A percentile compares a stretch with the other conserved stretches of the same genome.
phyloP scores from a whole-genome alignment of 2,113 vertebrate genomes.

The Anoura caudifer region DNA sequence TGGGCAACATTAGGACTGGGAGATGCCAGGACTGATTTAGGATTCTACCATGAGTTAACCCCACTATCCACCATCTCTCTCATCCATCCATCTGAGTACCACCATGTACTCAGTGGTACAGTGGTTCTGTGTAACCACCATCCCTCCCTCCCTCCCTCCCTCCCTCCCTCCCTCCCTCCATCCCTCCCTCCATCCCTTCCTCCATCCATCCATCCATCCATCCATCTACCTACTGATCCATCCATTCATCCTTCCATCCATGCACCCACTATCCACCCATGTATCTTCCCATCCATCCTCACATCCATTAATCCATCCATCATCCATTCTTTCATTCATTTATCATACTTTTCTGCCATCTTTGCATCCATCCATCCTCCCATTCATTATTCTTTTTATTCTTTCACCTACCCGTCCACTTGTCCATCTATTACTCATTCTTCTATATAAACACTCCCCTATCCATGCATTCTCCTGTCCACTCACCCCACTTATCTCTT shows the following conservation, averaged over 20 bases:
- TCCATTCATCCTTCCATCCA: neutral
- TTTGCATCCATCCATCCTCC: neutral
- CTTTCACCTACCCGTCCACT: neutral
- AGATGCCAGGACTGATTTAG: neutral
- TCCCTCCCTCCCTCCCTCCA: neutral
- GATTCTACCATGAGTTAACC: neutral
- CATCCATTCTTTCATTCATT: neutral
- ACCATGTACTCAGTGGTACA: neutral
- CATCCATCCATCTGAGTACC: neutral
- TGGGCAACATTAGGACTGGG: neutral
- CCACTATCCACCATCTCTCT: neutral
- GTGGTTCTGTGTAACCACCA: too few relatives aligned
- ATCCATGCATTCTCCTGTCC: neutral
- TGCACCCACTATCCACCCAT: too few relatives aligned
- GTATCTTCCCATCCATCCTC: neutral
- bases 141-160: neutral
- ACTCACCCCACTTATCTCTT: neutral
- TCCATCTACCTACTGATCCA: neutral
- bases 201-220: neutral
- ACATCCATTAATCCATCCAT: neutral
- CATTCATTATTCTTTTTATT: neutral
- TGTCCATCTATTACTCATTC: neutral
- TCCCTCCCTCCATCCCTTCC: neutral
- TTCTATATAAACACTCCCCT: neutral
- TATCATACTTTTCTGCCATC: neutral